A percentile compares a stretch with the other conserved stretches of the same genome.
These are phyloP conservation scores for Cyanoliseus patagonus DNA, from an alignment of 2,113 vertebrate species.

Conservation along the genomic window DNA sequence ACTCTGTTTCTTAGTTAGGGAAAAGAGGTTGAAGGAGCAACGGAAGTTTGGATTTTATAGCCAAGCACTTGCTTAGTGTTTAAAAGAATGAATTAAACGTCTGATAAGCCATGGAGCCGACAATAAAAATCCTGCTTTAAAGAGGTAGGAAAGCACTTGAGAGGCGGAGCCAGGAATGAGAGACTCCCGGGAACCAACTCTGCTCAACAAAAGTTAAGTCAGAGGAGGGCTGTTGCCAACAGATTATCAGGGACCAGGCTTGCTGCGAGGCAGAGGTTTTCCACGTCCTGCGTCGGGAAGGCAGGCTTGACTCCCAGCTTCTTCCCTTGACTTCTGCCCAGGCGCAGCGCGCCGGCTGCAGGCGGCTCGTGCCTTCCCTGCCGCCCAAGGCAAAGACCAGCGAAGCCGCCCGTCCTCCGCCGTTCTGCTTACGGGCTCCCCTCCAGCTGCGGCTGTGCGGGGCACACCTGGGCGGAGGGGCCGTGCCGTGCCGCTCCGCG, in stretches of 20 bases:
- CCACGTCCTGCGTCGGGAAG: accelerated
- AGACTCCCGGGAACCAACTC: not conserved
- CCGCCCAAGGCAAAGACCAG: not conserved
- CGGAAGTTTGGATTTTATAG: not conserved
- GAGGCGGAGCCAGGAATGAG: constrained; percentile 22
- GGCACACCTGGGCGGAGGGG: not conserved
- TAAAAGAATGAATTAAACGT: not conserved
- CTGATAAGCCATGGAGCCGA: not conserved
- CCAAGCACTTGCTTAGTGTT: not conserved
- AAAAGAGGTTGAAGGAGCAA: not conserved
- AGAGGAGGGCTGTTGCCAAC: not conserved
- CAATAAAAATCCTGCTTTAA: not conserved
- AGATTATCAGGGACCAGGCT: not conserved
- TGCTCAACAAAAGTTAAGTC: not conserved
- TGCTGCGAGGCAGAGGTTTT: not conserved
- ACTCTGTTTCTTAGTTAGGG: not conserved
- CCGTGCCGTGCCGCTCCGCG: too few species aligned
- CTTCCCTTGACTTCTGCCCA: not conserved
- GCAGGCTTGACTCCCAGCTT: not conserved
- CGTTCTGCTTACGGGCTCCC: not conserved
- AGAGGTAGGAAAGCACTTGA: constrained; percentile 50
- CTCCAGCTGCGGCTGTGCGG: not conserved
- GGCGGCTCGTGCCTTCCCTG: not conserved
- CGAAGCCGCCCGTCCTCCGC: not conserved
- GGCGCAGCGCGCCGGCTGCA: not conserved